A percentile compares a stretch with the other conserved stretches of the same genome.
Evolutionary conservation across 2,113 vertebrate genomes (phyloP).

Genomic region (Pygoscelis adeliae): DNA sequence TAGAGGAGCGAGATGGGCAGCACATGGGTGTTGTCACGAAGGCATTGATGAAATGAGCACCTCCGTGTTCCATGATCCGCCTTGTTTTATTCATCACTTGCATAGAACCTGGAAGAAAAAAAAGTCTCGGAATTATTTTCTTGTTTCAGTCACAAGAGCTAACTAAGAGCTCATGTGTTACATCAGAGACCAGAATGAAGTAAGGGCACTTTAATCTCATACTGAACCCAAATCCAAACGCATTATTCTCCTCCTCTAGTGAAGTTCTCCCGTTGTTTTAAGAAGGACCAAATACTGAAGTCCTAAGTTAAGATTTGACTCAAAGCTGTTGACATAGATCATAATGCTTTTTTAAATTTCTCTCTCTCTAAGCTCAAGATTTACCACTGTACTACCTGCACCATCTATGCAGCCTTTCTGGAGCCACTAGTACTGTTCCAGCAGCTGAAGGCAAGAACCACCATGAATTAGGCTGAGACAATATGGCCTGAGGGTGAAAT

Average conservation of each 20-base stretch:
- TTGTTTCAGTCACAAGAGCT: neutral
- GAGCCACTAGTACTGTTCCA: neutral
- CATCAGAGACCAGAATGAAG: neutral
- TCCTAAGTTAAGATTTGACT: neutral
- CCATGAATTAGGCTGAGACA: neutral
- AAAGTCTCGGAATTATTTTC: neutral
- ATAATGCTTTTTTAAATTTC: neutral
- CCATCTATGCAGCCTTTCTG: neutral
- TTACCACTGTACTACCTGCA: neutral
- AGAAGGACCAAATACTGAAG: neutral
- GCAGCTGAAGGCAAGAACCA: neutral
- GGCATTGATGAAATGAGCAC: constrained; percentile 93
- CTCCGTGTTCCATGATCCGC: constrained; percentile 92
- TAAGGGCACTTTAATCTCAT: neutral
- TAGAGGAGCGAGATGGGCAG: constrained; percentile 94
- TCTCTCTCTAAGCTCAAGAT: neutral
- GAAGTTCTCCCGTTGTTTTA: neutral
- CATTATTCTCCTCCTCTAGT: neutral
- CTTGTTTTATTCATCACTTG: constrained; percentile 97
- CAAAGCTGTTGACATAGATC: neutral
- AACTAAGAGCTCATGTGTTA: neutral
- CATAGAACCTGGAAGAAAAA: constrained; percentile 88
- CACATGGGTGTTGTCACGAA: constrained; percentile 98
- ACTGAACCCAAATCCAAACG: neutral
- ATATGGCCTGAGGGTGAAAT: neutral